Evolutionary conservation across 2,888 invertebrate species (phyloP), one percentile per base, ranked within the genome.

Genomic region (Opisthograptis luteolata): DNA sequence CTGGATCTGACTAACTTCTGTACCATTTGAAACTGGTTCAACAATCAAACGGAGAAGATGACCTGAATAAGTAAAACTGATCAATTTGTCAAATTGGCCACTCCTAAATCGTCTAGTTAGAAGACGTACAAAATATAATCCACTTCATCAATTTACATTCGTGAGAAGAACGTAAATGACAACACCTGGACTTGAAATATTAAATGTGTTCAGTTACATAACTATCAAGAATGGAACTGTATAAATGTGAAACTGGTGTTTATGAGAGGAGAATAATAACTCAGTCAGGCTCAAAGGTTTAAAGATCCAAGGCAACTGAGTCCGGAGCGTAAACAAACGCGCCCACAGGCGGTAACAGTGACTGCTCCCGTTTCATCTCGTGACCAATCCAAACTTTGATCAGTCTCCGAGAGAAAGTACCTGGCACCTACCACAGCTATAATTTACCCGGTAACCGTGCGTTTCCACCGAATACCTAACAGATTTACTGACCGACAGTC

Each of bases 371-470:
- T 62, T 60, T 53, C 51, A 62, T 62, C 56, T 70, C 75, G 73
- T 72, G 73, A 59, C 80, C 65, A 78, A 81, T 81, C 80, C 65
- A 78, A 81, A 81, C 73, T 64, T 70, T 76, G 80, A 81, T 79
- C 70, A 49, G 43, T 35, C 44, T 46, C 30, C 36, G 13, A 39
- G 37, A 41, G 48, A 31, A 31, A 2, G 31, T 19, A 44, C 54
- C 28, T 39, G 44, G 43, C 50, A 48, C 42, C 25, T 35, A 51
- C 41, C 40, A 56, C 2, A 12, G 6, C 42, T 48, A 31, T 48
- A 45, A 42, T 36, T 40, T 39, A 37, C 14, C 10, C 25, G 20
- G 31, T 32, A 43, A 32, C 36, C 17, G 37, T 35, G 20, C 27
- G 35, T 39, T 47, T 19, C 19, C n/a, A 36, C 40, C 2, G 22